phyloP scores from a whole-genome alignment of 2,797 vertebrate genomes.

The Lutjanus campechanus region DNA sequence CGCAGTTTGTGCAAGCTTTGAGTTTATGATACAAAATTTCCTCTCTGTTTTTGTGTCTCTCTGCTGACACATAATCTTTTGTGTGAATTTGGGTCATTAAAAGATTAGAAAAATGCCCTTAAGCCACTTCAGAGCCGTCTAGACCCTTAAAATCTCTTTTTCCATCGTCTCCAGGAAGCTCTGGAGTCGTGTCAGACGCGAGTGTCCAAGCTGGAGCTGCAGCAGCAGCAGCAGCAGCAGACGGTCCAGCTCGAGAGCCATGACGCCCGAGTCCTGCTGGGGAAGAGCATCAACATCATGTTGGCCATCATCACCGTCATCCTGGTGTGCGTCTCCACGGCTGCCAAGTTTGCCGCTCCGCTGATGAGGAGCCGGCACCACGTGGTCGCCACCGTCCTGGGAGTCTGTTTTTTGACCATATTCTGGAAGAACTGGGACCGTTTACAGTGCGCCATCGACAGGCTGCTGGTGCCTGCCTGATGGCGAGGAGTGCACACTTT shows the following conservation, averaged over 20 bases:
- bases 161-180: conserved; percentile 86
- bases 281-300: conserved; percentile 97
- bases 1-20: too few species aligned
- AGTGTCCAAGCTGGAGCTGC: conserved; percentile 94
- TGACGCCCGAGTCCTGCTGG: conserved; percentile 91
- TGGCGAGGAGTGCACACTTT: not conserved
- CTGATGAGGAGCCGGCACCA: conserved; percentile 94
- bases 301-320: conserved; percentile 96
- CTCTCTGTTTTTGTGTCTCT: not conserved
- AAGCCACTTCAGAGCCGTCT: conserved; percentile 4
- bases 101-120: conserved; percentile 36
- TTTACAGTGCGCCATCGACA: conserved; percentile 85
- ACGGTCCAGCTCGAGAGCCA: conserved; percentile 94
- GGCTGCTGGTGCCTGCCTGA: conserved; percentile 89
- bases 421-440: conserved; percentile 97
- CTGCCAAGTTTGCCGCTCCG: conserved; percentile 94
- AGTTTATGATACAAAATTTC: not conserved
- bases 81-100: conserved; percentile 1
- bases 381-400: conserved; percentile 89
- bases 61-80: conserved; percentile 28
- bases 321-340: conserved; percentile 96
- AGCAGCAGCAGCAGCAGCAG: conserved; percentile 96
- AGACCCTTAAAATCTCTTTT: conserved; percentile 10
- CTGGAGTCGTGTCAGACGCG: conserved; percentile 97
- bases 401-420: conserved; percentile 89